Conservation (phyloP, 2,113 vertebrate species). For the Phyllopteryx taeniolatus region DNA sequence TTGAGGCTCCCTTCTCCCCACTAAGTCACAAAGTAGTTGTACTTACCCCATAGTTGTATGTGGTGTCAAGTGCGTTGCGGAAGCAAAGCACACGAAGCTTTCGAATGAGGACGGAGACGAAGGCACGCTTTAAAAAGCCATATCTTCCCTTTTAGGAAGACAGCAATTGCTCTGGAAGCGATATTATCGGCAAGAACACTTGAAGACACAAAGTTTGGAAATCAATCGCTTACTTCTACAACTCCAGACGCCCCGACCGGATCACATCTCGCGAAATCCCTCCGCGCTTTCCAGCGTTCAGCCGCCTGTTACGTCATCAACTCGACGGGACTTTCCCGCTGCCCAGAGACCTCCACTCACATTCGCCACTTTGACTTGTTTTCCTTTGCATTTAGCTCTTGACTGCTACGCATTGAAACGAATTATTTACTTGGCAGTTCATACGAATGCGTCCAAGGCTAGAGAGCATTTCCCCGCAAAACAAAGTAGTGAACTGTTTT, state of each 20-base stretch:
- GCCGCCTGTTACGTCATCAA: constrained; percentile 59
- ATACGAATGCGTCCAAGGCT: not conserved
- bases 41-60: constrained; percentile 77
- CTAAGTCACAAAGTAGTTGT: constrained; percentile 8
- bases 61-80: constrained; percentile 49
- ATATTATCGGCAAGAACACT: constrained; percentile 52
- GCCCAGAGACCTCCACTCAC: constrained; percentile 9
- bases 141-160: constrained; percentile 33
- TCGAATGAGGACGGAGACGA: constrained; percentile 14
- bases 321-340: constrained; percentile 57
- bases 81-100: constrained; percentile 48
- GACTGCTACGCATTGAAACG: not conserved
- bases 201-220: constrained; percentile 65
- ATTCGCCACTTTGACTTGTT: not conserved
- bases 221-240: constrained; percentile 68
- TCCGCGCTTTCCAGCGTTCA: constrained; percentile 63
- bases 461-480: not conserved
- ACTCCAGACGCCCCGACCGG: constrained; percentile 63
- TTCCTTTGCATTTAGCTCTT: not conserved
- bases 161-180: constrained; percentile 41
- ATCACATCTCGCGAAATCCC: constrained; percentile 57
- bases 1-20: not conserved
- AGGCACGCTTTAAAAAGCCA: constrained; percentile 55
- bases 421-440: not conserved
- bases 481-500: not conserved